Conservation (phyloP, 1,140 invertebrate genomes). For the Caenorhabditis remanei region DNA sequence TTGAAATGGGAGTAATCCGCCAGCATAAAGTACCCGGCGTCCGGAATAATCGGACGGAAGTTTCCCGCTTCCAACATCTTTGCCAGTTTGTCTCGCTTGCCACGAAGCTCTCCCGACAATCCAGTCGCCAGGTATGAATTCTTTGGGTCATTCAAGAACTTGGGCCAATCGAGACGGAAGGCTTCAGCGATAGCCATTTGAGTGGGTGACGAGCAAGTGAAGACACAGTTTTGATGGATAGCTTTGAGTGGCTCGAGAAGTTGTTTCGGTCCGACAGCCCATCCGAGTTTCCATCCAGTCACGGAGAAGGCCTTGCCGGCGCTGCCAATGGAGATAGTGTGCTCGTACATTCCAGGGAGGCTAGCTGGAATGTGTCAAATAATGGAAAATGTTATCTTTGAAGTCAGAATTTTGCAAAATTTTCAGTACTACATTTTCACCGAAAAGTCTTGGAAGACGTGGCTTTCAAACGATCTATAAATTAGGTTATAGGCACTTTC, state of each 20-base stretch:
- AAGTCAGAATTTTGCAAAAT: too few relatives aligned
- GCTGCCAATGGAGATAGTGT: slow-evolving; percentile 95
- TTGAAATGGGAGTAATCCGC: slow-evolving; percentile 84
- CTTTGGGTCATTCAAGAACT: slow-evolving; percentile 39
- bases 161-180: slow-evolving; percentile 86
- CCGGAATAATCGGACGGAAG: slow-evolving; percentile 91
- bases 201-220: slow-evolving; percentile 88
- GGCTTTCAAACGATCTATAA: too few relatives aligned
- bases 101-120: slow-evolving; percentile 84
- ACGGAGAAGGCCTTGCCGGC: slow-evolving; percentile 97
- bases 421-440: too few relatives aligned
- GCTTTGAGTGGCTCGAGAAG: slow-evolving; percentile 87
- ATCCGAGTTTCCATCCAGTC: slow-evolving; percentile 91
- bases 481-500: too few relatives aligned
- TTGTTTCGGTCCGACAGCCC: slow-evolving; percentile 89
- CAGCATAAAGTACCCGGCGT: slow-evolving; percentile 96
- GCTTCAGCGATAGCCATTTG: slow-evolving; percentile 90
- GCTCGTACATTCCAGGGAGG: slow-evolving; percentile 95
- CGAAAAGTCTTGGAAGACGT: too few relatives aligned
- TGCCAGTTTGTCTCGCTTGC: slow-evolving; percentile 89
- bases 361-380: slow-evolving; percentile 86
- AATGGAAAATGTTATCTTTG: neutral
- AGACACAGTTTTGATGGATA: slow-evolving; percentile 93
- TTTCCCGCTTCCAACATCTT: slow-evolving; percentile 86
- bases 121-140: slow-evolving; percentile 84